These are phyloP conservation scores for Lordiphosa clarofinis DNA, from an alignment of 1,140 invertebrate genomes.

Conservation along the genomic window DNA sequence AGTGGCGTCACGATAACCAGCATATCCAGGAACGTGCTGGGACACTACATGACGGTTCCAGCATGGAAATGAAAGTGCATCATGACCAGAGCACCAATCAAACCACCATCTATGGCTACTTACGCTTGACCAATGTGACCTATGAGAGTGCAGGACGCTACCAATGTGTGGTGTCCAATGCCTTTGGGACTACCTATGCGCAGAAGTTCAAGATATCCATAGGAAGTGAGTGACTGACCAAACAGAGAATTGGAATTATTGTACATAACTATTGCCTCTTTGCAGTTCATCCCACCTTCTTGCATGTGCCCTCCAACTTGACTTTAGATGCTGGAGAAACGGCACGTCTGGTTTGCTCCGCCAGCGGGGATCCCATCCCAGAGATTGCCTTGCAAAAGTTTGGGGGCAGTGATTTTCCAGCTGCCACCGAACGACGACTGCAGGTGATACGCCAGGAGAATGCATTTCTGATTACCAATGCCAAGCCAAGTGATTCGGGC, in stretches of 20 bases:
- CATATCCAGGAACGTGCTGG: conserved; percentile 80
- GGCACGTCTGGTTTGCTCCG: conserved; percentile 94
- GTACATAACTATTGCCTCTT: conserved; percentile 15
- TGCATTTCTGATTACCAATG: conserved; percentile 94
- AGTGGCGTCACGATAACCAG: conserved; percentile 94
- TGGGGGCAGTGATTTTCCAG: conserved; percentile 96
- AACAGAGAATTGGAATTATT: not conserved
- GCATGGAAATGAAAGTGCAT: conserved; percentile 69
- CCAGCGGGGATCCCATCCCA: conserved; percentile 91
- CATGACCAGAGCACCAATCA: conserved; percentile 67
- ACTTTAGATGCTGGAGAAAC: conserved; percentile 91
- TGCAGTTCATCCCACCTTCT: conserved; percentile 92
- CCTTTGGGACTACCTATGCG: conserved; percentile 94
- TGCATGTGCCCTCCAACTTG: conserved; percentile 91
- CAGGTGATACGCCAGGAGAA: conserved; percentile 95
- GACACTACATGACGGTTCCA: conserved; percentile 40
- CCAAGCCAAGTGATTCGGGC: conserved; percentile 92
- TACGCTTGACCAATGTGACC: conserved; percentile 62
- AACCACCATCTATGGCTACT: conserved; percentile 66
- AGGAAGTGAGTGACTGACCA: conserved; percentile 82
- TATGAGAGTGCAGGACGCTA: conserved; percentile 88
- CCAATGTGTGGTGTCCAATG: conserved; percentile 95
- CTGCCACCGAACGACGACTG: conserved; percentile 94
- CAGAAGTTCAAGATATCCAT: conserved; percentile 92
- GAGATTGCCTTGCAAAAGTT: conserved; percentile 96